Base-by-base conservation (phyloP, 2,888 invertebrate genomes). In the Drosophila planitibia region DNA sequence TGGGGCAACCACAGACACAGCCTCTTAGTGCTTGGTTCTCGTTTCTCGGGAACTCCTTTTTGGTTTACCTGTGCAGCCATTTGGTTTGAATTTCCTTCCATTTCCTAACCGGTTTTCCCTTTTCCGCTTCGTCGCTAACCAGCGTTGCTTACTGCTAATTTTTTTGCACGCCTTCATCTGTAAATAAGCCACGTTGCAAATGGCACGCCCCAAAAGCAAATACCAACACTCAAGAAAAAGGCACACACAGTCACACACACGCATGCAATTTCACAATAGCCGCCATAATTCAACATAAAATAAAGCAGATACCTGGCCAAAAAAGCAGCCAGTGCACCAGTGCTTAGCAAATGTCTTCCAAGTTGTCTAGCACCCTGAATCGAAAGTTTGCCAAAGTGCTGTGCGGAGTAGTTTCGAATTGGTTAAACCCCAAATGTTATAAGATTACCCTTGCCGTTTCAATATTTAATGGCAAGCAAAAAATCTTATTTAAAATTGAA, bases 141-240 rank as follows among this genome's bases (percentile, higher is more conserved):
- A 33, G 33, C 53, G 61, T 59, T 57, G 51, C 57, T 53, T 64
- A 55, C 73, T 77, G 74, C 82, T 82, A 85, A 84, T 84, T 84
- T 86, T 86, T 84, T 85, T 84, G 74, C 84, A 78, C 86, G 81
- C 84, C 76, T 70, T 70, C 32, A 65, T 63, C 88, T 75, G 88
- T 83, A 88, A 85, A 82, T 85, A 85, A 85, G 75, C 80, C 86
- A 88, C 82, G 84, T 85, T 85, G 80, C 86, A 76, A 82, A 74
- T 81, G 82, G 78, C 82, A 88, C 80, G 78, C 79, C 77, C 64
- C 63, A 66, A n/a, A 51, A 52, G 49, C 75, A 78, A 75, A 71
- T 64, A 78, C 75, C 47, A 70, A 60, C 79, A 78, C 57, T 33
- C 33, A 54, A 53, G 47, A 30, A 33, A 44, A 51, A 37, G 44